Percentiles rank a stretch among this genome's conserved stretches.
Conservation (phyloP, 2,113 vertebrate species). For the Labrus mixtus region DNA sequence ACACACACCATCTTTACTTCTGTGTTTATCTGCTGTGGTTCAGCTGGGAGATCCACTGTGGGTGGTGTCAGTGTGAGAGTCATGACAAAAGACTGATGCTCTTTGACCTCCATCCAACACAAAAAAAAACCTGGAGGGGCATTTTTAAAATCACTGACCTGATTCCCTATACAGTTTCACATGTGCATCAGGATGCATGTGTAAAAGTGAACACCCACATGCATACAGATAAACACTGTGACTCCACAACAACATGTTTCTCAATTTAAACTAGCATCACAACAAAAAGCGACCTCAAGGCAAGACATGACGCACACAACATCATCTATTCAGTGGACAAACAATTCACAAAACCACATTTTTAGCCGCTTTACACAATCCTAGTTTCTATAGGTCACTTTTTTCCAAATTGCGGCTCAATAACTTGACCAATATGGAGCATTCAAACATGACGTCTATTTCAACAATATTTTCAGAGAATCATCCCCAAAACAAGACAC, state of each 20-base stretch:
- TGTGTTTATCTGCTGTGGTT: conserved; percentile 42
- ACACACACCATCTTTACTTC: conserved; percentile 13
- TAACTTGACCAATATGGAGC: not conserved
- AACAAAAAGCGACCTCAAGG: conserved; percentile 7
- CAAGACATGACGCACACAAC: conserved; percentile 14
- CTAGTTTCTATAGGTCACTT: no score
- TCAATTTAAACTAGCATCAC: conserved; percentile 7
- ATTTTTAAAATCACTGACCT: conserved; percentile 44
- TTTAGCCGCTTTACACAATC: not conserved
- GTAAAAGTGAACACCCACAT: no score
- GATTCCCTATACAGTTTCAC: conserved; percentile 36
- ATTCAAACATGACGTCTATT: not conserved
- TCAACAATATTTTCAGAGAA: not conserved
- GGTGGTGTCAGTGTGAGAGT: conserved; percentile 44
- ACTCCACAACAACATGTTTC: not conserved
- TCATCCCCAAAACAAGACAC: not conserved
- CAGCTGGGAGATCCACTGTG: conserved; percentile 42
- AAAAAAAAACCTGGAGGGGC: conserved; percentile 41
- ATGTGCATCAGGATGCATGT: not conserved
- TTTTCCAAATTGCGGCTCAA: not conserved
- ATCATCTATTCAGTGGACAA: conserved; percentile 21
- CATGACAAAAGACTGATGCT: conserved; percentile 32
- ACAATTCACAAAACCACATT: not conserved
- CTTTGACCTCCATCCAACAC: conserved; percentile 60
- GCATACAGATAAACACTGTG: not conserved